Evolutionary conservation across 2,797 vertebrate species (phyloP).

Genomic region (Microchirus variegatus): DNA sequence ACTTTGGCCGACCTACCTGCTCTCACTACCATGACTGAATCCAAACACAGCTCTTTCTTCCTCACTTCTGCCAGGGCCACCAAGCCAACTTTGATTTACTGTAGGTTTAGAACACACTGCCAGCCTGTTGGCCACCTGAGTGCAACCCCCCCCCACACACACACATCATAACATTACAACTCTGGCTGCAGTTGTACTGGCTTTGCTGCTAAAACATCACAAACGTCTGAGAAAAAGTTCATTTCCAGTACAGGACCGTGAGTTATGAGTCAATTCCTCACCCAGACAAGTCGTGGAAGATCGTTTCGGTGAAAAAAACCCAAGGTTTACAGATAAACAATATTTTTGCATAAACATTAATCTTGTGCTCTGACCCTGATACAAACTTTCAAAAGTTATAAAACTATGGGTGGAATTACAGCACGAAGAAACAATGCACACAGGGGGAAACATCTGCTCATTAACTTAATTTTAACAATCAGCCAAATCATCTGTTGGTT

Average conservation of each 20-base stretch:
- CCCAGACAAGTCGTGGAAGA: background rate
- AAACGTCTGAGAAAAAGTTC: conserved; percentile 2
- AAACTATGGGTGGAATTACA: conserved; percentile 8
- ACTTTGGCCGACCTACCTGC: conserved; percentile 3
- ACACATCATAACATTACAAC: conserved; percentile 6
- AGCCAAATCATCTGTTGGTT: conserved; percentile 63
- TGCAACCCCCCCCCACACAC: conserved; percentile 39
- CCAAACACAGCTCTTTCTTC: conserved; percentile 35
- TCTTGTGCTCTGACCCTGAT: conserved; percentile 7
- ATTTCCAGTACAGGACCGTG: conserved; percentile 7
- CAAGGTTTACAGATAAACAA: conserved; percentile 44
- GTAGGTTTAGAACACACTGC: conserved; percentile 16
- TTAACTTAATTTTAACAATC: conserved; percentile 59
- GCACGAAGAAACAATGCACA: conserved; percentile 34
- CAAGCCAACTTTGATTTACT: conserved; percentile 34
- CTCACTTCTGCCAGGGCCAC: conserved; percentile 11
- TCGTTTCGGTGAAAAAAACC: conserved; percentile 20
- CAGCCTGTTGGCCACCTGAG: conserved; percentile 51
- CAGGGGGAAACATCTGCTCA: conserved; percentile 55
- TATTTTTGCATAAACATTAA: conserved; percentile 31
- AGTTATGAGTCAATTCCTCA: conserved; percentile 3
- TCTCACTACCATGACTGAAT: conserved; percentile 10
- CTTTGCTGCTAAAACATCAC: conserved; percentile 28
- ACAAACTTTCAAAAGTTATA: conserved; percentile 3
- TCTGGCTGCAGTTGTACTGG: conserved; percentile 19